Evolutionary conservation across 2,797 vertebrate species (phyloP), one percentile per base, ranked within the genome.

Genomic region (Anableps anableps): DNA sequence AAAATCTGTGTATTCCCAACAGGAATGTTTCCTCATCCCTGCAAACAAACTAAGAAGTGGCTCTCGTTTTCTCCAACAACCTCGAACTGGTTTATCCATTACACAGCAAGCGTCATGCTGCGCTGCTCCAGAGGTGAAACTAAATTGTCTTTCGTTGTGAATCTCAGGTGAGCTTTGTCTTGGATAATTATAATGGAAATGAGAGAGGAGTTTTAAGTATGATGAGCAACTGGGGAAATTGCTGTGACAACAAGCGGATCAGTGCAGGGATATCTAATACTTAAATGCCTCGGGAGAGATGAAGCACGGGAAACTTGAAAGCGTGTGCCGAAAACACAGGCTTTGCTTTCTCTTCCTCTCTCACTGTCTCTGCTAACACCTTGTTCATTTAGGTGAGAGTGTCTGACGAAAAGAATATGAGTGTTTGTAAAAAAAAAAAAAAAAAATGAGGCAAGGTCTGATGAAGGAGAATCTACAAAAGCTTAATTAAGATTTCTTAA

Each of bases 401-500:
- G 79, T 71, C 90, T 88, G 75, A 79, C 79, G 76, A 80, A 88
- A 83, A 72, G 77, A 91, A 85, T 80, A 41, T 0, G 41, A 83
- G 74, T 84, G 88, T 93, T 90, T 87, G 73, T 85, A 76, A 71
- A 84, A 85, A 72, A 75, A 41, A 31, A 74, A 81, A 77, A 64
- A 34, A 26, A 74, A 74, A 51, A 84, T 29, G 36, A 88, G 90
- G 86, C 91, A 95, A 95, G 92, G 93, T 95, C 95, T 94, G 89
- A 92, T 95, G 90, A 95, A 94, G 94, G 94, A 93, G 89, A 96
- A 91, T 92, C 86, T 89, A 94, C 91, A 95, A 92, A 94, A 94
- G 89, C 94, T 93, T 95, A 95, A 96, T 96, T 96, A 95, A 95
- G 92, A 95, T 92, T 93, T 93, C 89, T 93, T 95, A 93, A 94